phyloP scores from a whole-genome alignment of 2,797 vertebrate genomes.

The Psittacula echo region DNA sequence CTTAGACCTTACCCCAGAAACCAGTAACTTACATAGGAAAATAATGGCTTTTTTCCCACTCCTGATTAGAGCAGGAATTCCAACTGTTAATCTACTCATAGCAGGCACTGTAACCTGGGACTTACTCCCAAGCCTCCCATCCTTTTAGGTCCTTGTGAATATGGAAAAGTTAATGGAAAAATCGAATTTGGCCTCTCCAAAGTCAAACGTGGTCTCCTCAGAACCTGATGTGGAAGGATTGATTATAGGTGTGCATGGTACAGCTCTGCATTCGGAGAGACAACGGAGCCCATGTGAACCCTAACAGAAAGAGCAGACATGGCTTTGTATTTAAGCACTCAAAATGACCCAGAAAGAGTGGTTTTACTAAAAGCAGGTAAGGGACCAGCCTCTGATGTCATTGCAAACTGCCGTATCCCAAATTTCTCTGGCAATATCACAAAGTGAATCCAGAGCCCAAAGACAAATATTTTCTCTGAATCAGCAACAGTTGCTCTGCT shows the following conservation, averaged over 20 bases:
- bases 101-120: background rate
- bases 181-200: background rate
- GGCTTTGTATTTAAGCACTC: background rate
- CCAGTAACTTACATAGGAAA: background rate
- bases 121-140: background rate
- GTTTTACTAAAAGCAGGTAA: slow-evolving; percentile 14
- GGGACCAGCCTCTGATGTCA: slow-evolving; percentile 30
- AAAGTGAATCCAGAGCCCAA: slow-evolving; percentile 31
- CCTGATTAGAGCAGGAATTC: background rate
- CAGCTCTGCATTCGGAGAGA: background rate
- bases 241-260: background rate
- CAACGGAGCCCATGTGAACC: background rate
- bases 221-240: background rate
- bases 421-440: slow-evolving; percentile 12
- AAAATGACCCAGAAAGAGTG: background rate
- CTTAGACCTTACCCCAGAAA: background rate
- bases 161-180: background rate
- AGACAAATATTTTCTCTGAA: slow-evolving; percentile 45
- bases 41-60: background rate
- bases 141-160: background rate
- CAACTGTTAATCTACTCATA: background rate
- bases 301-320: background rate
- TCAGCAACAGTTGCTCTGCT: slow-evolving; percentile 54
- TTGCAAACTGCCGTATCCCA: slow-evolving; percentile 21
- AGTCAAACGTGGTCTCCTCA: background rate